Conservation (phyloP, 2,888 invertebrate genomes). For the Drosophila nigricruria region DNA sequence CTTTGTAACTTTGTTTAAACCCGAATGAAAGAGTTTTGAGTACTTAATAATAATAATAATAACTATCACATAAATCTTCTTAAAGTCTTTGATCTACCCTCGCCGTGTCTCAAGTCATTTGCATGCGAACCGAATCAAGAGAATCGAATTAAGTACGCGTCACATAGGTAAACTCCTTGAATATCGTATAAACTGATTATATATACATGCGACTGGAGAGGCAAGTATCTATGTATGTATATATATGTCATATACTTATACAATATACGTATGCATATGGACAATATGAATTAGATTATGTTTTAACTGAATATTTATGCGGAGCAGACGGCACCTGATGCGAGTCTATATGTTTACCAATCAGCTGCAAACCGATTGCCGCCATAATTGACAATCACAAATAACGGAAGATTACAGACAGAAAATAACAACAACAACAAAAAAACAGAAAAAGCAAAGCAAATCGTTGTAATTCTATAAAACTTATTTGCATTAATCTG, state of each 20-base stretch:
- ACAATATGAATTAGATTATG: constrained; percentile 8
- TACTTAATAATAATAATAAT: neutral
- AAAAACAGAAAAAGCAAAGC: neutral
- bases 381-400: constrained; percentile 54
- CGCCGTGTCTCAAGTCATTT: neutral
- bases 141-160: neutral
- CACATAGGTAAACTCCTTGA: neutral
- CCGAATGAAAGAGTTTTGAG: too few relatives aligned
- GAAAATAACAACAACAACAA: too few relatives aligned
- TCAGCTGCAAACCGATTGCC: constrained; percentile 46
- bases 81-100: neutral
- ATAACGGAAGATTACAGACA: constrained; percentile 23
- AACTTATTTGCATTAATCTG: constrained; percentile 39
- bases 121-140: neutral
- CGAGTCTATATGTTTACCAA: constrained; percentile 4
- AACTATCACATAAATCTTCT: neutral
- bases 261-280: neutral
- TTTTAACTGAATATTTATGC: constrained; percentile 1
- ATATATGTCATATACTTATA: neutral
- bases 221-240: neutral
- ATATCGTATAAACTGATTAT: neutral
- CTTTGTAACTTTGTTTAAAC: too few relatives aligned
- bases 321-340: constrained; percentile 2
- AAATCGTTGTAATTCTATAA: constrained; percentile 14
- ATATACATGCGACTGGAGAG: neutral